Percentiles rank a stretch among this genome's conserved stretches.
Conservation (phyloP, 2,888 invertebrate genomes). For the Arctia plantaginis region DNA sequence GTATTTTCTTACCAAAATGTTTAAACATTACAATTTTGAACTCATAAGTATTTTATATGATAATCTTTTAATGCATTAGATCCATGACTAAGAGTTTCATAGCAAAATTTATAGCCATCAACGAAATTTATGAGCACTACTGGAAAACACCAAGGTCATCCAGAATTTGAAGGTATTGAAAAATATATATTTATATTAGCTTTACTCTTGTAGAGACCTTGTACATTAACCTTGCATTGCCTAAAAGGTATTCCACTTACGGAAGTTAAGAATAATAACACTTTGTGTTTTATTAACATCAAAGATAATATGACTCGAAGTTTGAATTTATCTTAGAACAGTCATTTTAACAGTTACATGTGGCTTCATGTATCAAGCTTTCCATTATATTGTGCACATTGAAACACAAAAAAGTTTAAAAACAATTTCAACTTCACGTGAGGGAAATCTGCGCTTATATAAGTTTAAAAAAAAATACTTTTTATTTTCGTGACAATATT, state of each 20-base stretch:
- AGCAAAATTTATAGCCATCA: background rate
- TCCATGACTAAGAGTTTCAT: background rate
- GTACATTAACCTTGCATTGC: conserved; percentile 18
- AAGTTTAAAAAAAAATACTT: background rate
- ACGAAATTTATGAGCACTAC: background rate
- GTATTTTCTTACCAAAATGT: background rate
- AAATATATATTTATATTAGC: conserved; percentile 6
- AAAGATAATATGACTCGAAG: background rate
- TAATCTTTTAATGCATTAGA: background rate
- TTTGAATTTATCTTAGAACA: conserved; percentile 2
- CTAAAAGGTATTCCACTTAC: conserved; percentile 16
- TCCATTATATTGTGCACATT: conserved; percentile 15
- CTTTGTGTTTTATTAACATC: background rate
- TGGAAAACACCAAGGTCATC: conserved; percentile 13
- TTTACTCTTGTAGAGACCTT: conserved; percentile 21
- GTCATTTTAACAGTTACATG: conserved; percentile 16
- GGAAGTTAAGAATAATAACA: conserved; percentile 17
- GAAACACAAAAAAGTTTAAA: conserved; percentile 8
- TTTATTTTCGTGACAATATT: background rate
- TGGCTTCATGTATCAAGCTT: conserved; percentile 18
- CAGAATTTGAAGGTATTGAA: background rate
- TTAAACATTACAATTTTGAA: background rate
- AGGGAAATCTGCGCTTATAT: background rate
- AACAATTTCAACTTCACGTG: background rate
- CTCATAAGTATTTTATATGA: background rate